Percentiles rank a stretch among this genome's conserved stretches.
These are phyloP conservation scores for Tenrec ecaudatus DNA, from an alignment of 2,113 vertebrate species.

Conservation along the genomic window DNA sequence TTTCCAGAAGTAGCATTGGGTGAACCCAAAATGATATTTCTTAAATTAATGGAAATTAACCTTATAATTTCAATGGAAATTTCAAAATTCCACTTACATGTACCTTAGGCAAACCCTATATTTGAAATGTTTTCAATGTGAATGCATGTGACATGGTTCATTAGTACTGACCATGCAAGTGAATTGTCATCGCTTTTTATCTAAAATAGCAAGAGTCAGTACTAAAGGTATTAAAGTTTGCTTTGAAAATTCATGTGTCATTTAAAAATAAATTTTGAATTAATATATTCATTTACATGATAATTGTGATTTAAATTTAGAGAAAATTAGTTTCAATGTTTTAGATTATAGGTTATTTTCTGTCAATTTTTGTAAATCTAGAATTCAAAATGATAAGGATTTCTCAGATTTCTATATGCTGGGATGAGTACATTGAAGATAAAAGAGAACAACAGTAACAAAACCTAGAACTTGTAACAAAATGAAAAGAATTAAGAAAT, in stretches of 20 bases:
- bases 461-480: neutral
- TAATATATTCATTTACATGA: constrained; percentile 10
- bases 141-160: neutral
- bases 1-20: too few relatives aligned
- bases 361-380: neutral
- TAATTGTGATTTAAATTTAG: constrained; percentile 15
- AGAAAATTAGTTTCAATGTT: neutral
- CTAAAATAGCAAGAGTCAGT: too few relatives aligned
- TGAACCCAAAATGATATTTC: neutral
- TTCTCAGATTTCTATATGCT: constrained; percentile 7
- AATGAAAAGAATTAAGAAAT: constrained; percentile 17
- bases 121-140: neutral
- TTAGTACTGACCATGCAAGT: neutral
- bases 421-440: neutral
- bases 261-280: neutral
- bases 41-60: neutral
- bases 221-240: neutral
- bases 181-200: neutral
- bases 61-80: neutral
- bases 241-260: neutral
- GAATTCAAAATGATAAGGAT: constrained; percentile 28
- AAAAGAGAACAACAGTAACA: neutral
- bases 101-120: neutral
- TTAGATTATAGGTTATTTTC: neutral
- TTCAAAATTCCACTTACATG: neutral